A percentile compares a stretch with the other conserved stretches of the same genome.
phyloP scores from a whole-genome alignment of 2,888 invertebrate genomes.

The Eremobia ochroleuca region DNA sequence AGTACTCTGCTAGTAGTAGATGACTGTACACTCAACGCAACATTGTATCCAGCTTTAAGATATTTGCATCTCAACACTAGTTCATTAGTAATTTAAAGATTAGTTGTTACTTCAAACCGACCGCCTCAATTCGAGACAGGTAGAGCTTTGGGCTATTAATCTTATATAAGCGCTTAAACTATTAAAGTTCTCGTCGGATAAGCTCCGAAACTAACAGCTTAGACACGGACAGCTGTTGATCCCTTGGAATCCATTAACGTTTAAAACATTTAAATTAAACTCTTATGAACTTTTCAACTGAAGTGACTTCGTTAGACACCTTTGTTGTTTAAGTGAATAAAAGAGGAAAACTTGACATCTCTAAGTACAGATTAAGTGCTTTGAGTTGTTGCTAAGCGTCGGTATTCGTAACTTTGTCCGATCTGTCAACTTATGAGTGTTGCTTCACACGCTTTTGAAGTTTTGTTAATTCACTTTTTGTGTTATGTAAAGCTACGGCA shows the following conservation, averaged over 20 bases:
- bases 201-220: slow-evolving; percentile 80
- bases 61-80: slow-evolving; percentile 64
- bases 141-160: slow-evolving; percentile 78
- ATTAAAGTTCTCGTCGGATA: slow-evolving; percentile 82
- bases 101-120: slow-evolving; percentile 73
- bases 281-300: slow-evolving; percentile 40
- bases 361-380: slow-evolving; percentile 13
- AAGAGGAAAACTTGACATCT: slow-evolving; percentile 1
- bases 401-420: background rate
- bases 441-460: background rate
- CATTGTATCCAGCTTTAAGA: slow-evolving; percentile 31
- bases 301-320: slow-evolving; percentile 24
- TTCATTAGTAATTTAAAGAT: slow-evolving; percentile 76
- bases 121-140: slow-evolving; percentile 73
- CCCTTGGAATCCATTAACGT: slow-evolving; percentile 65
- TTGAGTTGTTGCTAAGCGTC: background rate
- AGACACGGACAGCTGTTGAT: slow-evolving; percentile 80
- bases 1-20: background rate
- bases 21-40: background rate
- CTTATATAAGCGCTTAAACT: slow-evolving; percentile 81
- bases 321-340: slow-evolving; percentile 8
- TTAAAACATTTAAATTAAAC: slow-evolving; percentile 59
- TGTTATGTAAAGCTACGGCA: background rate
- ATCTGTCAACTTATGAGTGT: background rate
- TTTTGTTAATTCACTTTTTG: background rate